Conservation (phyloP, 2,113 vertebrate species). For the Notarius lentiginosus region DNA sequence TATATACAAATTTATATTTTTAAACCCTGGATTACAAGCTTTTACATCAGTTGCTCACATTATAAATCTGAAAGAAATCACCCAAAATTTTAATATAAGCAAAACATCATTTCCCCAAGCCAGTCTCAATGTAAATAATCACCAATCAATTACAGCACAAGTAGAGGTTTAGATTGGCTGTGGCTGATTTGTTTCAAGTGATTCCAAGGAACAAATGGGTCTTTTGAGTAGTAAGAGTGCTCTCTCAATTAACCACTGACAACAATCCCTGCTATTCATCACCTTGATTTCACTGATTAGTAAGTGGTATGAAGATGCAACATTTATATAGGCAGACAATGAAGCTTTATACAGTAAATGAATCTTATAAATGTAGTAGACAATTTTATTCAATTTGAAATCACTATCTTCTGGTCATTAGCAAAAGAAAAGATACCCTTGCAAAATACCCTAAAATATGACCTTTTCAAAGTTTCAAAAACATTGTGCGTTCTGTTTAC, state of each 20-base stretch:
- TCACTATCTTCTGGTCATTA: not conserved
- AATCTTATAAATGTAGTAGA: not conserved
- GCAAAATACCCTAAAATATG: no score
- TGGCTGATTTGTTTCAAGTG: not conserved
- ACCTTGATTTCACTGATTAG: not conserved
- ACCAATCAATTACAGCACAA: not conserved
- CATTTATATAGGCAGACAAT: not conserved
- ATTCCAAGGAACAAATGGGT: not conserved
- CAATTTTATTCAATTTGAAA: not conserved
- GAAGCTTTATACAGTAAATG: not conserved
- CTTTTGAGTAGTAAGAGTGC: not conserved
- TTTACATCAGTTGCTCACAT: constrained; percentile 7
- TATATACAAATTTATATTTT: not conserved
- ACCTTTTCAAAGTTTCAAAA: not conserved
- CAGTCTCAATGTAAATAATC: not conserved
- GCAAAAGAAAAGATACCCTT: not conserved
- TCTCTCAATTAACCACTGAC: not conserved
- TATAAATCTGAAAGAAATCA: not conserved
- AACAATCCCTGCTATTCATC: not conserved
- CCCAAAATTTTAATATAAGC: not conserved
- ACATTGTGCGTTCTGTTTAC: not conserved
- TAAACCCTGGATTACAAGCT: not conserved
- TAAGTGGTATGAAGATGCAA: not conserved
- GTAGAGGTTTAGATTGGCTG: not conserved
- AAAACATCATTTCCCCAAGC: not conserved